Base-by-base conservation (phyloP, 2,888 invertebrate species). In the Rhagium mordax region DNA sequence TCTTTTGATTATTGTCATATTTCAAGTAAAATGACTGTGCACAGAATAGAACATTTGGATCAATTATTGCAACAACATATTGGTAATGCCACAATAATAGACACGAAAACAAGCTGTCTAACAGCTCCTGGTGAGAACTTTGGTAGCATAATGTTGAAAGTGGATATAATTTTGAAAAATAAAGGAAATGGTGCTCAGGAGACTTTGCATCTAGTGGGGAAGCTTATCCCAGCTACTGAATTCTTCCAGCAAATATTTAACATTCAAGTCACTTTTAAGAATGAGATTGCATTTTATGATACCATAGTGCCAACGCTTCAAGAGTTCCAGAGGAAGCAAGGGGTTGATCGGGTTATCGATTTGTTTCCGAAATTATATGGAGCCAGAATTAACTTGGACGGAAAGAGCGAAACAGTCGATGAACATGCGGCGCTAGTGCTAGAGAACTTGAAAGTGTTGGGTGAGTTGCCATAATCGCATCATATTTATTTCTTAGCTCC, bases 271-370 rank as follows among this genome's bases (percentile, higher is more conserved):
- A 89, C 90, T 0, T 90, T 90, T 72, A 81, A 84, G 1, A 89
- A 90, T 5, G 91, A 91, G 81, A 88, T 88, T 70, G 86, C 87
- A 8, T 86, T 90, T 53, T 91, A 91, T 74, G 80, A 86, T 33
- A 83, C 85, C 8, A 78, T 91, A 20, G 78, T 88, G 0, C 89
- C 90, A 0, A 81, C 84, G n/a, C 85, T 90, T 29, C 81, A 84
- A 3, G 77, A 86, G 24, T 70, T 90, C 7, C 89, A 90, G 70
- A 71, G 82, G 2, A 87, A 89, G 33, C 84, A 81, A 1, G 88
- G 88, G 0, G 64, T 89, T 0, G 72, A 79, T 4, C 83, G 86
- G 1, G 68, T 79, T 0, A 86, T 88, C 47, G 86, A 90, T 47
- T 81, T 88, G 0, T 84, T 88, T 60, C 87, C 90, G 0, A 84